Evolutionary conservation across 2,113 vertebrate species (phyloP).

Genomic region (Pagrus major): DNA sequence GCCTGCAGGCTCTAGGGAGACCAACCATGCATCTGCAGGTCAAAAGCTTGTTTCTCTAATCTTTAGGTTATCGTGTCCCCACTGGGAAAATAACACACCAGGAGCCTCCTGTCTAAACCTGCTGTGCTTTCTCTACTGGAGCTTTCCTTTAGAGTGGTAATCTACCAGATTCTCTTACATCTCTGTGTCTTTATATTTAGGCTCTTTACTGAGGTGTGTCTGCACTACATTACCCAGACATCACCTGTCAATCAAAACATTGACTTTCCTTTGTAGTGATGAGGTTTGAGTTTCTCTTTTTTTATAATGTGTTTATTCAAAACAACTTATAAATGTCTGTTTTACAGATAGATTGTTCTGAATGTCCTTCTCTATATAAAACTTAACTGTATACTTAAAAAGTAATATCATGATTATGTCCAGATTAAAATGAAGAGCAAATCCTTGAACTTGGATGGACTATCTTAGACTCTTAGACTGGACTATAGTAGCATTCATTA

Average conservation of each 20-base stretch:
- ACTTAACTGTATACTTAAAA: background rate
- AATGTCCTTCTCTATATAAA: background rate
- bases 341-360: background rate
- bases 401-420: background rate
- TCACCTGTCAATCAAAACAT: background rate
- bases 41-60: constrained; percentile 28
- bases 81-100: constrained; percentile 56
- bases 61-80: constrained; percentile 30
- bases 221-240: background rate
- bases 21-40: constrained; percentile 13
- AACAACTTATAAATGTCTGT: background rate
- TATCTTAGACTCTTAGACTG: too few relatives aligned
- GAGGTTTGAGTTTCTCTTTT: too few relatives aligned
- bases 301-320: background rate
- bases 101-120: constrained; percentile 6
- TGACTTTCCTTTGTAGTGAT: background rate
- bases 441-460: background rate
- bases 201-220: background rate
- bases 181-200: background rate
- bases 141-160: constrained; percentile 1
- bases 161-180: constrained; percentile 11
- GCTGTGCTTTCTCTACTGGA: constrained; percentile 31
- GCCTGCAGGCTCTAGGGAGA: background rate
- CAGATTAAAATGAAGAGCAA: background rate
- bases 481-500: background rate